Evolutionary conservation across 2,113 vertebrate genomes (phyloP).

Genomic region (Suricata suricatta): DNA sequence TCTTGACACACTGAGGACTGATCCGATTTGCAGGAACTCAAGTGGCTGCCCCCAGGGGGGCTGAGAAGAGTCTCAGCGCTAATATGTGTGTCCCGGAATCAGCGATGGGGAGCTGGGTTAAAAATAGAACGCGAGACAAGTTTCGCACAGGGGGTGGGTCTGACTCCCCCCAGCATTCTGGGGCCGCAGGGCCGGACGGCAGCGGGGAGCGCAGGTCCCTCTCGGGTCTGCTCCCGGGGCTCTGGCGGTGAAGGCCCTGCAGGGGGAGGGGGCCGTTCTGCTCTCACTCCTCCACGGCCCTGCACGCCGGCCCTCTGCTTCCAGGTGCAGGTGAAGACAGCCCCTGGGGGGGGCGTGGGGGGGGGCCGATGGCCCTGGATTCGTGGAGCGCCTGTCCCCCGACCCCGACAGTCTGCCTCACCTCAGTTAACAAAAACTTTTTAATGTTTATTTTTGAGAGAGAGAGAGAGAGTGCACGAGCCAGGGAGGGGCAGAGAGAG

Average conservation of each 20-base stretch:
- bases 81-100: not conserved
- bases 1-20: not conserved
- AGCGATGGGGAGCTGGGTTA: not conserved
- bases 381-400: too few relatives aligned
- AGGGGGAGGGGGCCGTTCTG: too few relatives aligned
- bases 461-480: too few relatives aligned
- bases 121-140: not conserved
- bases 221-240: not conserved
- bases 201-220: fast-evolving
- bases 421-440: not conserved
- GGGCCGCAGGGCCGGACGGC: not conserved
- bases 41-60: not conserved
- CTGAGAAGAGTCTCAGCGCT: fast-evolving
- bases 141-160: not conserved
- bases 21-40: too few relatives aligned
- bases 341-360: not conserved
- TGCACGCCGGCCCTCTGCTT: not conserved
- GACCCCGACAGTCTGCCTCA: not conserved
- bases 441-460: too few relatives aligned
- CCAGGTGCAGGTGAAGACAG: not conserved
- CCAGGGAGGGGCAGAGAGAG: too few relatives aligned
- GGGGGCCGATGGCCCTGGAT: fast-evolving
- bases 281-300: not conserved
- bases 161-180: not conserved
- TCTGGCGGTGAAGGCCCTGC: not conserved